Evolutionary conservation across 2,797 vertebrate species (phyloP).

Genomic region (Miichthys miiuy): DNA sequence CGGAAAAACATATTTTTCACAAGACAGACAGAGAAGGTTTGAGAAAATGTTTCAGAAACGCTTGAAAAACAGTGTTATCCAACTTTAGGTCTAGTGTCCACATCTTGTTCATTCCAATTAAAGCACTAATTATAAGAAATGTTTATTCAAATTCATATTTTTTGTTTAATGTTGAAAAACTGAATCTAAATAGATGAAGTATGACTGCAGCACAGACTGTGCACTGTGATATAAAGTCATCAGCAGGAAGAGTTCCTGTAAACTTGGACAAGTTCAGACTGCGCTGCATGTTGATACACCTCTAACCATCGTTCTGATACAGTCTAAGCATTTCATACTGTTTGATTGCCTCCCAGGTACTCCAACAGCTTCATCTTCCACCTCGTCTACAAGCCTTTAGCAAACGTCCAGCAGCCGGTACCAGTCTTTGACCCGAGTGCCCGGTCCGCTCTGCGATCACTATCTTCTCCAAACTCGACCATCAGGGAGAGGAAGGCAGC

Average conservation of each 20-base stretch:
- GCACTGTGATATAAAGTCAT: neutral
- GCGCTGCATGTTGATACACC: neutral
- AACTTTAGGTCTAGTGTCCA: neutral
- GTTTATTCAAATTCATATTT: neutral
- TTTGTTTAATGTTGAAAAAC: too few species aligned
- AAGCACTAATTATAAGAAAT: neutral
- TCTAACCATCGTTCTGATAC: neutral
- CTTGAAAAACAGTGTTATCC: neutral
- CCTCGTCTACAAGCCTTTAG: conserved; percentile 73
- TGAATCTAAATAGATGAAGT: too few species aligned
- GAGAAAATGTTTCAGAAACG: neutral
- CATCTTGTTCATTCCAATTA: neutral
- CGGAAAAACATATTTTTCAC: too few species aligned
- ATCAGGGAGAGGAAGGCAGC: neutral
- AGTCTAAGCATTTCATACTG: neutral
- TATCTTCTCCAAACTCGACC: neutral
- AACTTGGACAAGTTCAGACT: conserved; percentile 4
- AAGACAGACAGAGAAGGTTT: neutral
- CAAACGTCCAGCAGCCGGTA: neutral
- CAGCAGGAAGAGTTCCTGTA: neutral
- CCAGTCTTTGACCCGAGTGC: neutral
- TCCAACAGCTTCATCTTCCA: conserved; percentile 76
- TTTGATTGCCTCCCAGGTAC: conserved; percentile 60
- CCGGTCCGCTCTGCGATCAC: neutral
- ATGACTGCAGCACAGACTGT: neutral